Conservation (phyloP, 2,113 vertebrate genomes). For the Oenanthe oenanthe region DNA sequence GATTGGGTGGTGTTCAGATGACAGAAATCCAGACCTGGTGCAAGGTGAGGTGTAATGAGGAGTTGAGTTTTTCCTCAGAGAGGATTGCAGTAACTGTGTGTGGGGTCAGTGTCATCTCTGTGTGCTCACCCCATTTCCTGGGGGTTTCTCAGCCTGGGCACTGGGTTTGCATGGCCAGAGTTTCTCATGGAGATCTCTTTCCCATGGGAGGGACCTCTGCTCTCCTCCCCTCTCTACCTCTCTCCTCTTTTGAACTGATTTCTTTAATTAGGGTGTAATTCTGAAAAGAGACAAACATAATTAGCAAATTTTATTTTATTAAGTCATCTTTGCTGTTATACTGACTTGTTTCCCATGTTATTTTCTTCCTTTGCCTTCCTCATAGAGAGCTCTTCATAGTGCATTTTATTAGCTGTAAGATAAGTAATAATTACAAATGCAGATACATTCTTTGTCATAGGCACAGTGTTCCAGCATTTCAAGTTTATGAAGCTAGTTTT, state of each 20-base stretch:
- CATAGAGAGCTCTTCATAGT: background rate
- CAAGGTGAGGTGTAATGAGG: background rate
- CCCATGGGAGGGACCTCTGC: background rate
- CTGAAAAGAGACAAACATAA: background rate
- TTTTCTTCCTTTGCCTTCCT: background rate
- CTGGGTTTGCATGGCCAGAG: background rate
- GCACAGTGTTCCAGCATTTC: background rate
- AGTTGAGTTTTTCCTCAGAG: background rate
- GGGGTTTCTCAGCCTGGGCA: background rate
- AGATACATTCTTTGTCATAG: background rate
- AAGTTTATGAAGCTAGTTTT: background rate
- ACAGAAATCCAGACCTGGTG: background rate
- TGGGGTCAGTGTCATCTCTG: background rate
- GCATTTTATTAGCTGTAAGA: background rate
- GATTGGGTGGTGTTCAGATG: background rate
- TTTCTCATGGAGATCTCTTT: background rate
- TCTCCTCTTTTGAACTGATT: background rate
- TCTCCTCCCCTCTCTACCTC: too few species aligned
- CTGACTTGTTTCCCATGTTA: background rate
- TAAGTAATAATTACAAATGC: background rate
- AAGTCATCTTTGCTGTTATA: background rate
- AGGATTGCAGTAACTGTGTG: background rate
- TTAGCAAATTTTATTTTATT: background rate
- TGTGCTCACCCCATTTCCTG: accelerated
- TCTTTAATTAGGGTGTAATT: background rate